A percentile compares a stretch with the other conserved stretches of the same genome.
Conservation (phyloP, 2,888 invertebrate species). For the Sinotaia quadrata region DNA sequence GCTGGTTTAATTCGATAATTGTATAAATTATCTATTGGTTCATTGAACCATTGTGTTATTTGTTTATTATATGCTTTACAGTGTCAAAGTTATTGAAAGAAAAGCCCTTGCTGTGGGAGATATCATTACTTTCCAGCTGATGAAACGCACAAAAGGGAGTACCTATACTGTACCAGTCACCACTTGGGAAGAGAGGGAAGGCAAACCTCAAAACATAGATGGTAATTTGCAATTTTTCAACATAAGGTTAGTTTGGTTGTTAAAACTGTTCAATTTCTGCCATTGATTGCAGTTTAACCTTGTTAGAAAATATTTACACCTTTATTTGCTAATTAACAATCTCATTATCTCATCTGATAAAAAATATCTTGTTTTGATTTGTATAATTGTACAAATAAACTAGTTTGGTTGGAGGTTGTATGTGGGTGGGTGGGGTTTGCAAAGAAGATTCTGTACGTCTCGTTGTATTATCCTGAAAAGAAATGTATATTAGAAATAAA, state of each 20-base stretch:
- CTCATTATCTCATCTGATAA: neutral
- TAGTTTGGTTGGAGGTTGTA: too few species aligned
- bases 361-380: neutral
- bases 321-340: too few species aligned
- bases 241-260: too few species aligned
- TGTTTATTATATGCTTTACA: conserved; percentile 60
- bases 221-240: conserved; percentile 58
- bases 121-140: conserved; percentile 84
- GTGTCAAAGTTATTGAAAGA: conserved; percentile 76
- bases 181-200: conserved; percentile 56
- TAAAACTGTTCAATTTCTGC: too few species aligned
- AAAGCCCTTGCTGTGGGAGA: conserved; percentile 75
- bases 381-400: neutral
- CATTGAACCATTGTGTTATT: neutral
- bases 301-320: too few species aligned
- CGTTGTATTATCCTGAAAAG: too few species aligned
- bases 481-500: too few species aligned
- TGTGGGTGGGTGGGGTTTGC: too few species aligned
- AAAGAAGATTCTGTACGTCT: too few species aligned
- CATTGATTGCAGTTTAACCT: too few species aligned
- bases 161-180: conserved; percentile 61
- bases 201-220: conserved; percentile 57
- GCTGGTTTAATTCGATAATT: neutral
- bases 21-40: neutral
- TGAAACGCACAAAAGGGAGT: conserved; percentile 84